Conservation (phyloP, 1,140 invertebrate genomes). For the Drosophila parvula region DNA sequence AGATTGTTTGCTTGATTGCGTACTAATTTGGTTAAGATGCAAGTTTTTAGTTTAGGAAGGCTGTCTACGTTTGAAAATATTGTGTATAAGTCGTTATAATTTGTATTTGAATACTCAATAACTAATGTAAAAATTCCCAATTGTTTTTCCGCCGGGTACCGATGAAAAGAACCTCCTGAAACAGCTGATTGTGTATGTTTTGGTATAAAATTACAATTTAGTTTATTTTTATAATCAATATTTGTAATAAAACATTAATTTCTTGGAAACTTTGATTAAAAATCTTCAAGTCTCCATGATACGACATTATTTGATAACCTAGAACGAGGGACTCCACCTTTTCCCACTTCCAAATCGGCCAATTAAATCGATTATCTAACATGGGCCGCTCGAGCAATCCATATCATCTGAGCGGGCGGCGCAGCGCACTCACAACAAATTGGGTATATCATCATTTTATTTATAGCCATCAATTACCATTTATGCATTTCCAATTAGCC, state of each 20-base stretch:
- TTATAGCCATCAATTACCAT: constrained; percentile 71
- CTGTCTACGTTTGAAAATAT: too few species aligned
- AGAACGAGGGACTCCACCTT: constrained; percentile 2
- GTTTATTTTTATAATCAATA: too few species aligned
- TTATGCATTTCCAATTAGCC: constrained; percentile 74
- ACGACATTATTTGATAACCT: neutral
- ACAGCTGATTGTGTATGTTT: too few species aligned
- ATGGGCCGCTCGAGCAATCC: constrained; percentile 14
- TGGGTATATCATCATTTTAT: constrained; percentile 52
- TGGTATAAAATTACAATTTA: too few species aligned
- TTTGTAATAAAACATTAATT: too few species aligned
- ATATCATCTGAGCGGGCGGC: constrained; percentile 7
- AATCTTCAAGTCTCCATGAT: neutral
- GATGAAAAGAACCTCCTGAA: too few species aligned
- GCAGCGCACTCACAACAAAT: constrained; percentile 32
- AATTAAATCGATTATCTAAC: constrained; percentile 33
- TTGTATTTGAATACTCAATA: too few species aligned
- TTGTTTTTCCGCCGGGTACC: neutral
- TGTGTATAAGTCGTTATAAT: neutral
- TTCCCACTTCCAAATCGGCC: constrained; percentile 12
- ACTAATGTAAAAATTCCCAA: neutral
- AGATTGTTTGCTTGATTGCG: too few species aligned
- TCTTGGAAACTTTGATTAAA: neutral
- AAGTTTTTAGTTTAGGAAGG: too few species aligned
- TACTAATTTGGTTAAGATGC: too few species aligned